Evolutionary conservation across 2,113 vertebrate species (phyloP).

Genomic region (Caloenas nicobarica): DNA sequence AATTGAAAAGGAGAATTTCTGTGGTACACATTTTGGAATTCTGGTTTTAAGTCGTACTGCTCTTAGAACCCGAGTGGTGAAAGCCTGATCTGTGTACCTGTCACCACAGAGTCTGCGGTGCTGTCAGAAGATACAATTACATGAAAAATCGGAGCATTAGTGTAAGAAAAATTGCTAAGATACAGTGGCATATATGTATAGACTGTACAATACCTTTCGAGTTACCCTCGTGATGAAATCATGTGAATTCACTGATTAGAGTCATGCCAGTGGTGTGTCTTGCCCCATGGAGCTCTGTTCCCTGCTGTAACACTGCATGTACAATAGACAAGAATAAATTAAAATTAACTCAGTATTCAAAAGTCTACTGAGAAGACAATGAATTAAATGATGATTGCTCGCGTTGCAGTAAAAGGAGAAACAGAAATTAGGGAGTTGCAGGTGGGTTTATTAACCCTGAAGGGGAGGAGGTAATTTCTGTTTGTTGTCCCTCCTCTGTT

Average conservation of each 20-base stretch:
- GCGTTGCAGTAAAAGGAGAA: not conserved
- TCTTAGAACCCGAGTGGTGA: not conserved
- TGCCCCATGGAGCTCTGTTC: not conserved
- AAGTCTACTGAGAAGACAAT: not conserved
- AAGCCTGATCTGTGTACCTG: not conserved
- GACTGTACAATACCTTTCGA: not conserved
- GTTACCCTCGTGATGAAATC: not conserved
- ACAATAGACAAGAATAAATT: not conserved
- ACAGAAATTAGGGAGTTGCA: not conserved
- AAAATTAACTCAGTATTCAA: not conserved
- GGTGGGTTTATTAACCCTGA: not conserved
- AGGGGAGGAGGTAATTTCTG: not conserved
- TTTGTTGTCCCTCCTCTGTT: not conserved
- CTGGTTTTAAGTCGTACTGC: not conserved
- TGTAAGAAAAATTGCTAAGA: not conserved
- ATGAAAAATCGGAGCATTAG: not conserved
- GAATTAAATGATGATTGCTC: not conserved
- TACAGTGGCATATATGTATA: not conserved
- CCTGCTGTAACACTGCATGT: not conserved
- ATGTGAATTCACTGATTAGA: not conserved
- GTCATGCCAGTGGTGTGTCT: not conserved
- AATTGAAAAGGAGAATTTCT: not conserved
- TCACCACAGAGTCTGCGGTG: not conserved
- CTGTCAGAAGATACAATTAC: not conserved
- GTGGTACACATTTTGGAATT: not conserved